Conservation (phyloP, 1,140 invertebrate species). For the Ostrea denselamellosa region DNA sequence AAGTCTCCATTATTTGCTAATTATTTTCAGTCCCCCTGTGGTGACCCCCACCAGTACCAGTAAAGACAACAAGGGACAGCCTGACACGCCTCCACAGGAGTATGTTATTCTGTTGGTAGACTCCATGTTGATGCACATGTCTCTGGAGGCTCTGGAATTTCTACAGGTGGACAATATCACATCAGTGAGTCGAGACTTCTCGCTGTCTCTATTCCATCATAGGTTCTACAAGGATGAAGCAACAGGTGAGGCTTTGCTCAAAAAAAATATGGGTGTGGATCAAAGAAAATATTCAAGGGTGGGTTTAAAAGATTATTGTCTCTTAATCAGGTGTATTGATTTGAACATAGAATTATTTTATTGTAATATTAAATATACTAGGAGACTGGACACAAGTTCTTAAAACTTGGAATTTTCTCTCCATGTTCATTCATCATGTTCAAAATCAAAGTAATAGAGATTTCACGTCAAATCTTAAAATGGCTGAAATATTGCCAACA, state of each 20-base stretch:
- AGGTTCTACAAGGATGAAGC: slow-evolving; percentile 65
- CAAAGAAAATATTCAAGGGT: neutral
- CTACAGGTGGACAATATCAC: slow-evolving; percentile 69
- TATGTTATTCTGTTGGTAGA: slow-evolving; percentile 76
- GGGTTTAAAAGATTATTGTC: neutral
- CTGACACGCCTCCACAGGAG: slow-evolving; percentile 63
- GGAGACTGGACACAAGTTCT: no score
- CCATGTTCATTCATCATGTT: no score
- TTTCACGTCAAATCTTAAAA: no score
- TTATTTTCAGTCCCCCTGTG: slow-evolving; percentile 54
- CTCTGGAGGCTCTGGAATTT: slow-evolving; percentile 73
- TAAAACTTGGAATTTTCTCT: no score
- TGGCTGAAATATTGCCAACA: no score
- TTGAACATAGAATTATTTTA: no score
- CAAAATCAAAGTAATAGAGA: no score
- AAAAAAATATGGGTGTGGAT: neutral
- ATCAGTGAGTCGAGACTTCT: slow-evolving; percentile 76
- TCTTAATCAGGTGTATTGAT: neutral
- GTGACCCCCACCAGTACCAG: slow-evolving; percentile 53
- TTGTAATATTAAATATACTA: no score
- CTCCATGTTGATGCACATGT: slow-evolving; percentile 74
- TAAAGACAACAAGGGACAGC: slow-evolving; percentile 43
- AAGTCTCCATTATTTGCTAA: neutral
- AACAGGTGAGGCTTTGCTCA: slow-evolving; percentile 51
- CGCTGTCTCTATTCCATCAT: slow-evolving; percentile 75